Base-by-base conservation (phyloP, 2,888 invertebrate species). In the Nymphalis c-album region DNA sequence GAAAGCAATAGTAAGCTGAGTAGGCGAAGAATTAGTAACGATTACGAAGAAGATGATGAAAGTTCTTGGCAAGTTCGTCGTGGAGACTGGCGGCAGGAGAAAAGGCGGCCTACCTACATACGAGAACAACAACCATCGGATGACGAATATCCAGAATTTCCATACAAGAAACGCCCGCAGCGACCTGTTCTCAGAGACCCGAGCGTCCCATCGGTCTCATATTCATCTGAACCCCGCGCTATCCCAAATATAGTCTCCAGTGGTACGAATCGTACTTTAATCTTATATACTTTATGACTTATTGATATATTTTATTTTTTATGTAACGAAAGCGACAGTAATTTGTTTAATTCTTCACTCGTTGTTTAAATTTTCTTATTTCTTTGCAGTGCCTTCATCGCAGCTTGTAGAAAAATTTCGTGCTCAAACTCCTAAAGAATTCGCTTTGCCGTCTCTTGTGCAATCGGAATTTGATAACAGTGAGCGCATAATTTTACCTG, bases 361-460 rank as follows among this genome's bases (percentile, higher is more conserved):
- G 48, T 17, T 18, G 18, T 6, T 17, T 48, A n/a, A 48, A n/a
- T 26, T 53, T 1, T 55, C 8, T 59, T 48, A n/a, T 22, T 26
- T 13, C 5, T 57, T 53, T 59, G n/a, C 78, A 85, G 88, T 76
- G 16, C 73, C 82, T 35, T 81, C 88, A 0, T 71, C 71, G 64
- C 71, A 78, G 60, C 76, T 87, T 55, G 74, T 88, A 60, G 77
- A 80, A 75, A 71, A 80, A 74, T 88, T 82, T 79, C 82, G 76
- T 10, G 78, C 71, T 62, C 85, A 86, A 68, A 65, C 63, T 60
- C 80, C 85, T 1, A 63, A 60, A 1, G 71, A 78, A 10, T 83
- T 85, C 2, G 73, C 75, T 40, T 73, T 83, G 58, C 88, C 87
- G 13, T 85, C 87, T 0, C 76, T 79, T 50, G 71, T 85, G 18